These are phyloP conservation scores for Pangasius mekongensis DNA, from an alignment of 2,797 vertebrate species.

Conservation along the genomic window DNA sequence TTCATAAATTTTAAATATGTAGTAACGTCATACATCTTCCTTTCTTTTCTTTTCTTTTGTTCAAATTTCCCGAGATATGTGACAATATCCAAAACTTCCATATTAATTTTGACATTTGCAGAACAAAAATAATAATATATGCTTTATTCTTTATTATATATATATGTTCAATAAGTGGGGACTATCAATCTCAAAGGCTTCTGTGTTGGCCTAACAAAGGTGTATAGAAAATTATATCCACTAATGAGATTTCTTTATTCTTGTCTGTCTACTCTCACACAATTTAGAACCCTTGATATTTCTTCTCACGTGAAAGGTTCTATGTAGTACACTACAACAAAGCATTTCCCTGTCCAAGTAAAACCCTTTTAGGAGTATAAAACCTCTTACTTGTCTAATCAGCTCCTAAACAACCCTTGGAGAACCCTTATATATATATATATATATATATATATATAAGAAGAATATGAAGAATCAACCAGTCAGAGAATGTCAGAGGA, in stretches of 20 bases:
- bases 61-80: conserved; percentile 7
- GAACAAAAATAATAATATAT: background rate
- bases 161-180: background rate
- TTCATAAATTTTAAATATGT: conserved; percentile 88
- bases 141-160: background rate
- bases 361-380: background rate
- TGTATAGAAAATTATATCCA: background rate
- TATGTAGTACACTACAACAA: background rate
- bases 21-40: conserved; percentile 70
- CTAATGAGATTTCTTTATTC: background rate
- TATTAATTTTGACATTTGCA: background rate
- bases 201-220: background rate
- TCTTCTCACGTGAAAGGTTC: background rate
- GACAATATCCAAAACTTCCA: background rate
- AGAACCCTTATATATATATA: background rate
- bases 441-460: too few species aligned
- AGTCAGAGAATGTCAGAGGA: background rate
- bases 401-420: background rate
- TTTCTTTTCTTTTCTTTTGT: conserved; percentile 59
- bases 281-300: background rate
- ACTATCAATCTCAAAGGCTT: background rate
- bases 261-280: background rate
- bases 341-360: background rate
- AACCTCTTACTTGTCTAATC: background rate
- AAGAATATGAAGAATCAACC: too few species aligned